Evolutionary conservation across 1,140 invertebrate genomes (phyloP).

Genomic region (Coenobita brevimanus): DNA sequence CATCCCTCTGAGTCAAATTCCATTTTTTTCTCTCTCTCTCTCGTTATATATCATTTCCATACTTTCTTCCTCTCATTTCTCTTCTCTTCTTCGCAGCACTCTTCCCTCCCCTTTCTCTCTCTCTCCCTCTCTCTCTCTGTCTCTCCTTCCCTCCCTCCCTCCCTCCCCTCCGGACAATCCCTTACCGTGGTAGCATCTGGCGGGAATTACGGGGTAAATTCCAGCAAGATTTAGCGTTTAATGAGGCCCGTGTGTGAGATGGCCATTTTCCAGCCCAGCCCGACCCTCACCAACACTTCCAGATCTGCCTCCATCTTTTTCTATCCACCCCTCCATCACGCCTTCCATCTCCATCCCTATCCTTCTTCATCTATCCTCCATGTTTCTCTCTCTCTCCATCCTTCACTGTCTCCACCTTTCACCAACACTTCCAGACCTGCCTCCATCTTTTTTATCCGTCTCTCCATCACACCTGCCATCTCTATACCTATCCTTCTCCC

Average conservation of each 20-base stretch:
- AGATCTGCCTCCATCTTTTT: background rate
- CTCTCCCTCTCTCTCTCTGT: background rate
- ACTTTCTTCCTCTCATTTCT: too few species aligned
- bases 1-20: background rate
- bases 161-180: background rate
- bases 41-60: too few species aligned
- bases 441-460: too few species aligned
- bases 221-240: slow-evolving; percentile 63
- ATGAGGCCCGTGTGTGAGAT: slow-evolving; percentile 60
- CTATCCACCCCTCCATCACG: background rate
- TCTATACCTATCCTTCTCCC: too few species aligned
- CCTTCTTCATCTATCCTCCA: too few species aligned
- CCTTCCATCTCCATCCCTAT: too few species aligned
- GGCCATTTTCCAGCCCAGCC: slow-evolving; percentile 47
- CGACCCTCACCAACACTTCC: background rate
- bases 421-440: background rate
- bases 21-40: background rate
- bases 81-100: too few species aligned
- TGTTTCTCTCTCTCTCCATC: too few species aligned
- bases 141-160: slow-evolving; percentile 10
- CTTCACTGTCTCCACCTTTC: background rate
- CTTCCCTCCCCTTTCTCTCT: background rate
- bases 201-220: slow-evolving; percentile 61
- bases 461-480: too few species aligned
- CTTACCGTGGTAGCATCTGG: slow-evolving; percentile 49